Base-by-base conservation (phyloP, 2,797 vertebrate species). In the Sorex maritimensis region DNA sequence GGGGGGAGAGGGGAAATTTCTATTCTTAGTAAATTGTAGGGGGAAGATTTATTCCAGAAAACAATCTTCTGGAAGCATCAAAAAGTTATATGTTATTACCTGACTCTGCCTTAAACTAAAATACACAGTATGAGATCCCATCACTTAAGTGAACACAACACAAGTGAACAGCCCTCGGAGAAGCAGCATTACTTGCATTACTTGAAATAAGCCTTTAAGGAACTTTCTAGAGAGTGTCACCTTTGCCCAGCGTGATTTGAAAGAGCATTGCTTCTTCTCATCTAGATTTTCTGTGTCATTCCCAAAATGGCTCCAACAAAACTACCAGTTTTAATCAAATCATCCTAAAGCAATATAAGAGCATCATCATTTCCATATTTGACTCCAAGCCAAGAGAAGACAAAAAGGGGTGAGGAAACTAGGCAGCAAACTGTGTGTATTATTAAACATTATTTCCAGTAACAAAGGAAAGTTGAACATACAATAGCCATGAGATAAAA, bases 391-490 rank as follows among this genome's bases (percentile, higher is more conserved):
- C 68, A 87, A 87, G 30, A 91, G 34, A 30, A 28, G 71, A 82
- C 6, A 38, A 75, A 15, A 41, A 87, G 6, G 38, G 7, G 17
- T 44, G 8, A 49, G 9, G 0, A 49, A 79, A 46, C 19, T 4
- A 0, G 0, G 67, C 63, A 69, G n/a, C 3, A 65, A 83, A 94
- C 24, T 81, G 8, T 49, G 72, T 1, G 2, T 34, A 61, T 71
- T 34, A 61, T 71, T 55, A 10, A 5, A 4, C 26, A 24, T 28
- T 83, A 49, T 86, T 92, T 13, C 86, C 83, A 23, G 24, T 88
- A 81, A 92, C 69, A 74, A 88, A 88, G 2, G 69, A 73, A 95
- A 91, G 90, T 17, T 19, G 26, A 69, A 23, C n/a, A 44, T 69
- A 58, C 91, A 72, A 93, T 26, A 72, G 61, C 73, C 71, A 49